Base-by-base conservation (phyloP, 2,888 invertebrate genomes). In the Choreutis nemorana region DNA sequence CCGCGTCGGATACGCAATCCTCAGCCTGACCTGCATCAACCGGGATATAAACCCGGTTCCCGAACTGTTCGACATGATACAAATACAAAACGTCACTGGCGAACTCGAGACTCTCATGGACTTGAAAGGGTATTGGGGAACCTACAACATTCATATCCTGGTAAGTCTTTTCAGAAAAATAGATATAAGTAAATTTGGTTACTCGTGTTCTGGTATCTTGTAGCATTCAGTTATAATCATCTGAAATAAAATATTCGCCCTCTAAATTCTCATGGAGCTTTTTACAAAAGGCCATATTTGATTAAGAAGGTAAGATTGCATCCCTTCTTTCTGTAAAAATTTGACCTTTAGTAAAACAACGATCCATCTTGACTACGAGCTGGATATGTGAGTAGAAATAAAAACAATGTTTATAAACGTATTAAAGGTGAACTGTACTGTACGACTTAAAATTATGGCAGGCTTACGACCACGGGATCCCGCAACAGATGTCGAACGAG, bases 41-140 rank as follows among this genome's bases (percentile, higher is more conserved):
- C 39, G 66, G 10, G 61, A 67, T 21, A 35, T 68, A 4, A 44
- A 48, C 0, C 31, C 48, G 1, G 62, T 71, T 0, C 42, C 50
- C 0, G 49, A 81, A 3, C 65, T 77, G 47, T 47, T 53, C 28
- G 38, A 33, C 11, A 72, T 81, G 42, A 45, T 54, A 28, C 57
- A 60, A 6, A 18, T 18, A 18, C 18, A 18, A 15, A 62, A 65
- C 24, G 47, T 60, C 6, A 64, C 61, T 20, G 81, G 75, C 3
- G 66, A 75, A 31, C 54, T 85, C 4, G 55, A 61, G 36, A 68
- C 81, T 0, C 45, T 48, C 1, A 55, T 62, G 41, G 55, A 70
- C 35, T 48, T 86, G 15, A 63, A 53, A 39, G 81, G 81, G 1
- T 82, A 68, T 44, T 85, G 83, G 75, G 86, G 86, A 16, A 68